Conservation (phyloP, 2,797 vertebrate genomes). For the Margarornis squamiger region DNA sequence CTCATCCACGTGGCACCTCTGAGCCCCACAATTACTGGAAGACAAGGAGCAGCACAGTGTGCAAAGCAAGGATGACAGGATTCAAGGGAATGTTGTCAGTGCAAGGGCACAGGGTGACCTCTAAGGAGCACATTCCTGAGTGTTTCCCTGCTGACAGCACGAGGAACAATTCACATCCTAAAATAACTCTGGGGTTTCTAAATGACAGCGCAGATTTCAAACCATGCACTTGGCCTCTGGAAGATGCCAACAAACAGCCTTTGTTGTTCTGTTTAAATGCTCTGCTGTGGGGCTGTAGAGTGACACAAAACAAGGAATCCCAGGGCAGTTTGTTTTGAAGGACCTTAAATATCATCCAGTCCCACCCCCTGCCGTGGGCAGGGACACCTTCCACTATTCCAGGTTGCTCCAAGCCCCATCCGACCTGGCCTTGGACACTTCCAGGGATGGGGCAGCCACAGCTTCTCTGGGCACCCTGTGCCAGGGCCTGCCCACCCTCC, state of each 20-base stretch:
- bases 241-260: background rate
- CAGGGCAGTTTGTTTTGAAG: background rate
- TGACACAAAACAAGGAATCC: background rate
- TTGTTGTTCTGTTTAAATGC: background rate
- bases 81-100: background rate
- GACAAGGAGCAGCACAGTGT: background rate
- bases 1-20: background rate
- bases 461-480: background rate
- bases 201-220: background rate
- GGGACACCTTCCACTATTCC: background rate
- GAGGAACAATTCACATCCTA: background rate
- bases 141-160: background rate
- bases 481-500: background rate
- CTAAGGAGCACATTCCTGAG: background rate
- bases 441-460: background rate
- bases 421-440: accelerated
- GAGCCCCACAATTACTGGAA: background rate
- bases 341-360: background rate
- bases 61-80: background rate
- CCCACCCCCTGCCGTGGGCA: background rate
- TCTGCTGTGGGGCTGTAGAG: background rate
- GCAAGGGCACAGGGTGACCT: background rate
- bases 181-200: background rate
- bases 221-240: background rate
- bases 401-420: accelerated